phyloP scores from a whole-genome alignment of 2,113 vertebrate genomes.

The Cyanistes caeruleus region DNA sequence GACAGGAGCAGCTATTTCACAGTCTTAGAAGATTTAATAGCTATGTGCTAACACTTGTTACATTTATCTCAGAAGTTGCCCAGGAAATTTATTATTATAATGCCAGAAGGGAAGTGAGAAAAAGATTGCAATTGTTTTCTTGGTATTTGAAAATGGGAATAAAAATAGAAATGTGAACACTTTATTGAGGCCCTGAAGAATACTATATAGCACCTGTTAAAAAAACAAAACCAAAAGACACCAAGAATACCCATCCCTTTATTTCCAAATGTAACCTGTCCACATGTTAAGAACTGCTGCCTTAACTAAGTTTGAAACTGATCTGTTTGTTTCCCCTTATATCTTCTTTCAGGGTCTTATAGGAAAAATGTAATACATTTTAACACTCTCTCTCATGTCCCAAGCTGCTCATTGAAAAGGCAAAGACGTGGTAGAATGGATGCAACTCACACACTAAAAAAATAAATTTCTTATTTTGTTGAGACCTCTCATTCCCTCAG shows the following conservation, averaged over 20 bases:
- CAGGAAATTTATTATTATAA: background rate
- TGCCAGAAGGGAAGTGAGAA: background rate
- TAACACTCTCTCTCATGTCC: background rate
- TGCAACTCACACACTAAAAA: background rate
- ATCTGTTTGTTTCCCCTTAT: background rate
- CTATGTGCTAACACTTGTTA: constrained; percentile 1
- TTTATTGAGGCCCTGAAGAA: background rate
- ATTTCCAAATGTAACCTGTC: background rate
- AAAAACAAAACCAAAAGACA: background rate
- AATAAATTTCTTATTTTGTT: background rate
- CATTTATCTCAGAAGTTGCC: constrained; percentile 1
- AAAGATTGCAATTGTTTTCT: background rate
- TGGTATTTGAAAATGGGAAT: background rate
- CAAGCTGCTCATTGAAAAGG: background rate
- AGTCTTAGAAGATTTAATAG: constrained; percentile 20
- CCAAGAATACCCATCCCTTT: background rate
- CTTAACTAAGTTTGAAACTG: background rate
- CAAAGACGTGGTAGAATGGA: background rate
- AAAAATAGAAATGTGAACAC: background rate
- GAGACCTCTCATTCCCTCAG: background rate
- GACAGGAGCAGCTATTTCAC: background rate
- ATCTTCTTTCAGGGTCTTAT: background rate
- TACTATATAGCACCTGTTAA: background rate
- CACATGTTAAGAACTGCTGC: background rate
- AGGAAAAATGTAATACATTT: background rate